Evolutionary conservation across 2,797 vertebrate species (phyloP), one percentile per base, ranked within the genome.

Genomic region (Lepus townsendii): DNA sequence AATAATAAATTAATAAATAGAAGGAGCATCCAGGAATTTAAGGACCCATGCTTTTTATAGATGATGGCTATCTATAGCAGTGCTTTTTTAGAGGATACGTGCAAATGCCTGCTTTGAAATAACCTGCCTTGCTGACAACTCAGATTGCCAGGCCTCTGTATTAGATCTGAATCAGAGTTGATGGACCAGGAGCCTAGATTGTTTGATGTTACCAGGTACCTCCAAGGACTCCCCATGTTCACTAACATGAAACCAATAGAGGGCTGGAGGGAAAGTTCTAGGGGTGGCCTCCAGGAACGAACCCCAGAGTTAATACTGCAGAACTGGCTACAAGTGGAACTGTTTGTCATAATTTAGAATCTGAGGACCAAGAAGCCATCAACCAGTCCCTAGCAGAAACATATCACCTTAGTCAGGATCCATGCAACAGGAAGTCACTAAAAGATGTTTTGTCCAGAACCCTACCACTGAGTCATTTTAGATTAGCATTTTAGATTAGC

Each of bases 401-500:
- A 83, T 7, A 87, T 47, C 14, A 35, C 60, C n/a, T 82, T 42
- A 90, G n/a, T 66, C 19, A 71, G 71, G 52, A 89, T 57, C 60
- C 62, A 19, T 12, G 26, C 16, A 42, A 76, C 7, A 26, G 60
- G 22, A 90, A 72, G 27, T 54, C 69, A 32, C 27, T 91, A 65
- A 13, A 77, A 88, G 78, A 47, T 62, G 22, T 79, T 7, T 75
- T 73, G 62, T 88, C 42, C 71, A 87, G 75, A 83, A 35, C 13
- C 27, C 22, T 30, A 76, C 14, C 14, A 77, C 11, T 27, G 16
- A 76, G 52, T 69, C 52, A 73, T 78, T 86, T 90, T 76, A 82
- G 65, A 52, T 90, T 30, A 94, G 52, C 27, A 90, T 87, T 86
- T 63, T 47, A 66, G 24, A 75, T 88, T 24, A 85, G 12, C 12